A percentile compares a stretch with the other conserved stretches of the same genome.
Conservation (phyloP, 1,140 invertebrate species). For the Drosophila gunungcola region DNA sequence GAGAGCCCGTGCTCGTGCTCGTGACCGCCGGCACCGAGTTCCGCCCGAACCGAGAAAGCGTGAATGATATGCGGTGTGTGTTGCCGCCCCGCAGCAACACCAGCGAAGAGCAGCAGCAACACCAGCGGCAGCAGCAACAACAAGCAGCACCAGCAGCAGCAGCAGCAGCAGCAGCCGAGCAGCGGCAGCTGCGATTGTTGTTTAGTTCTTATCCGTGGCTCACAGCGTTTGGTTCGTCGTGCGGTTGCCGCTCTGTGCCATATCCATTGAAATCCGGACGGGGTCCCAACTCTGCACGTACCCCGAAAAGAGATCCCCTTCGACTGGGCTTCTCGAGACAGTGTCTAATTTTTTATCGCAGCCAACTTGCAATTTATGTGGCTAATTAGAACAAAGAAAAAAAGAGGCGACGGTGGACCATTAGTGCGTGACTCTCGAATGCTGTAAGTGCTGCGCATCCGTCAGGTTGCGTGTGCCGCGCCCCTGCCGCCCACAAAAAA, state of each 20-base stretch:
- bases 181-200: conserved; percentile 30
- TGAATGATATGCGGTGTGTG: conserved; percentile 28
- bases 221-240: conserved; percentile 56
- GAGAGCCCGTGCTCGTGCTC: conserved; percentile 10
- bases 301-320: conserved; percentile 1
- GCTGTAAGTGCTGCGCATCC: conserved; percentile 38
- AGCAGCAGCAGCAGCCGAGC: conserved; percentile 33
- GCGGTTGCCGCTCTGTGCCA: conserved; percentile 14
- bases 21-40: neutral
- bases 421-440: conserved; percentile 43
- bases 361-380: conserved; percentile 45
- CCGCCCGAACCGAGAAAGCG: conserved; percentile 21
- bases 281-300: neutral
- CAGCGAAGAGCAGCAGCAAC: neutral
- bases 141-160: neutral
- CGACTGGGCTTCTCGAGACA: neutral
- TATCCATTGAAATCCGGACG: conserved; percentile 2
- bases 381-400: conserved; percentile 35
- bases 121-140: neutral
- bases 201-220: conserved; percentile 55
- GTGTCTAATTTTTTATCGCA: conserved; percentile 14
- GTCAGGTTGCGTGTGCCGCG: conserved; percentile 33
- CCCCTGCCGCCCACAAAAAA: conserved; percentile 5
- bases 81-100: conserved; percentile 16
- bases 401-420: conserved; percentile 13